Evolutionary conservation across 1,140 invertebrate species (phyloP), one percentile per base, ranked within the genome.

Genomic region (Microvelia longipes): DNA sequence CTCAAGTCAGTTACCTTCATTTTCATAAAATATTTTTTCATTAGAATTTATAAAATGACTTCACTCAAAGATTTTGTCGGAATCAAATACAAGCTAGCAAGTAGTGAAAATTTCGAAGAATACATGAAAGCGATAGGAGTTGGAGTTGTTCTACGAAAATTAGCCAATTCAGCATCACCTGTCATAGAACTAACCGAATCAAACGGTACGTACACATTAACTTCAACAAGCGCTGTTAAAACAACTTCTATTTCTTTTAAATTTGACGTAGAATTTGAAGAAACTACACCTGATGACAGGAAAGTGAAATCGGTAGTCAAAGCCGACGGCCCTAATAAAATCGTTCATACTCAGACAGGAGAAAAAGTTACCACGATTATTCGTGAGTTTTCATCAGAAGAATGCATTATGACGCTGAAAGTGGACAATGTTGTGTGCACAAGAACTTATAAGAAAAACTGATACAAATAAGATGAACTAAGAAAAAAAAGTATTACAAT

Each of bases 81-180:
- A 2, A 62, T 72, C 61, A 87, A 87, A 78, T 93, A 89, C 85
- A 90, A 90, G 79, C 84, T 92, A 74, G 76, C 78, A 72, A 83
- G 82, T 60, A 89, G 87, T 69, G 90, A 93, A 70, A 91, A 92
- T 76, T 94, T 93, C 77, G 91, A 93, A 75, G 91, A 92, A 67
- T 92, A 88, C 79, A 88, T 94, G 89, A 93, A 93, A 81, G 84
- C 72, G 26, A 19, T 73, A 92, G 92, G 91, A 76, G 90, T 96
- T 24, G 86, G 88, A 29, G 74, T 92, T 69, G 80, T 93, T 28
- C 83, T 83, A 74, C 84, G 84, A 28, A 93, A 92, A 80, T 84
- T 92, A 77, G 92, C 88, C 63, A 86, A 85, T 71, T 79, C 83
- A 1, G 84, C 90, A 1, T 88, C 85, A 24, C 91, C 90, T 11